These are phyloP conservation scores for Pseudonaja textilis DNA, from an alignment of 2,113 vertebrate species.

Conservation along the genomic window DNA sequence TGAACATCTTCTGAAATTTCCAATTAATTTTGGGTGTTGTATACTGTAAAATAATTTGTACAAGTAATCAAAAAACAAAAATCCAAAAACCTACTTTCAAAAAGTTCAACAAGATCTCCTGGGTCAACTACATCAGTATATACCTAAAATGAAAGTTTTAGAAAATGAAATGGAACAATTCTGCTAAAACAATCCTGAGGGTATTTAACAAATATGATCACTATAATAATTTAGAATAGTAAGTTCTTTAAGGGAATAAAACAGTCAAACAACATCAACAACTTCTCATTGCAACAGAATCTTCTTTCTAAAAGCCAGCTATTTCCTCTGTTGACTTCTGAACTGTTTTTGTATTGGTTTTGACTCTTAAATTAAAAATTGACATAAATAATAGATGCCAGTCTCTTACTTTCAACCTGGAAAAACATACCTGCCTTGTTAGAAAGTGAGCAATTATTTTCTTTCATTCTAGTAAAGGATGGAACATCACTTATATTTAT, in stretches of 20 bases:
- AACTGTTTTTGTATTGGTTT: constrained; percentile 2
- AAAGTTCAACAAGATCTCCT: constrained; percentile 84
- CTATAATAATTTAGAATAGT: neutral
- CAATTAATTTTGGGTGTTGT: neutral
- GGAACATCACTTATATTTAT: neutral
- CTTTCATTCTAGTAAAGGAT: neutral
- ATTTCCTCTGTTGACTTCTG: constrained; percentile 9
- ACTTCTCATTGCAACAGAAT: neutral
- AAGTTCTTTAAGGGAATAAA: neutral
- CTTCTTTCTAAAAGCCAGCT: neutral
- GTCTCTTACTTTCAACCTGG: neutral
- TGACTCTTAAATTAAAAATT: constrained; percentile 1
- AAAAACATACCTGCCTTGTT: neutral
- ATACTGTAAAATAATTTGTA: neutral
- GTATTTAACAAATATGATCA: neutral
- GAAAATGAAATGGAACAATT: constrained; percentile 14
- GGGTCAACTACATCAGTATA: constrained; percentile 85
- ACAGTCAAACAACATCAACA: neutral
- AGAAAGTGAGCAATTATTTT: neutral
- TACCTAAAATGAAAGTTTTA: constrained; percentile 66
- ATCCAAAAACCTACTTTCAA: constrained; percentile 78
- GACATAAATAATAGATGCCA: constrained; percentile 8
- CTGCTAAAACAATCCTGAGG: neutral
- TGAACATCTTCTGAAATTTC: neutral
- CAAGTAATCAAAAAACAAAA: neutral